Conservation (phyloP, 1,140 invertebrate genomes). For the Neomicropteryx cornuta region DNA sequence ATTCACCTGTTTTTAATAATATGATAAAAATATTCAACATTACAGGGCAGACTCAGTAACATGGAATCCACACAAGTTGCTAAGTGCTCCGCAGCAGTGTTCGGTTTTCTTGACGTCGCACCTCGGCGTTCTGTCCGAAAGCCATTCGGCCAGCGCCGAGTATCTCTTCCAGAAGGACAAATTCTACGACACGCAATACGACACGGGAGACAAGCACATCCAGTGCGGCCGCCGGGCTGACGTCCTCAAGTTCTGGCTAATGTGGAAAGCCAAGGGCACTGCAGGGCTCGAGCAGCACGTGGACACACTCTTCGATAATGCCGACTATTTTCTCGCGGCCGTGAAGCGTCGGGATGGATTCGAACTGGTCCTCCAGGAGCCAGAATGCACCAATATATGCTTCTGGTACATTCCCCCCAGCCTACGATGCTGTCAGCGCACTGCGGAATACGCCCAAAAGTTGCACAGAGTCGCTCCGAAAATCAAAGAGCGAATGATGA, state of each 20-base stretch:
- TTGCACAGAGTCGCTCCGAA: constrained; percentile 78
- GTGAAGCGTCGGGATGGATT: constrained; percentile 62
- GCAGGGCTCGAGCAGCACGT: constrained; percentile 69
- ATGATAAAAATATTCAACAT: too few relatives aligned
- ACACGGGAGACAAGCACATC: constrained; percentile 90
- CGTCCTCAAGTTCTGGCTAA: constrained; percentile 93
- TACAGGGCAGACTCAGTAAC: constrained; percentile 80
- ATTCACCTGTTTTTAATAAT: too few relatives aligned
- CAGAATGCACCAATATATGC: constrained; percentile 88
- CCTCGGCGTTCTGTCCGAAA: constrained; percentile 49
- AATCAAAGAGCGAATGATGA: constrained; percentile 92
- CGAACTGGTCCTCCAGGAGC: constrained; percentile 61
- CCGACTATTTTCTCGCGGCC: constrained; percentile 55
- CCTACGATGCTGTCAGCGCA: constrained; percentile 46
- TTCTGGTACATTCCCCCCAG: constrained; percentile 90
- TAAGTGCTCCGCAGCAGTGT: constrained; percentile 83
- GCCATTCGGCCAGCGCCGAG: constrained; percentile 61
- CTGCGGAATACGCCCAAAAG: constrained; percentile 51
- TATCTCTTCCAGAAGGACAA: constrained; percentile 96
- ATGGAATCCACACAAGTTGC: constrained; percentile 89
- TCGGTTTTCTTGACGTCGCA: constrained; percentile 72
- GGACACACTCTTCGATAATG: constrained; percentile 64
- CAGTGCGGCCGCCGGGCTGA: constrained; percentile 88
- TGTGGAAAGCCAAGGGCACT: constrained; percentile 94
- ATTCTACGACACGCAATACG: constrained; percentile 85